Evolutionary conservation across 2,797 vertebrate species (phyloP).

Genomic region (Myotis planiceps): DNA sequence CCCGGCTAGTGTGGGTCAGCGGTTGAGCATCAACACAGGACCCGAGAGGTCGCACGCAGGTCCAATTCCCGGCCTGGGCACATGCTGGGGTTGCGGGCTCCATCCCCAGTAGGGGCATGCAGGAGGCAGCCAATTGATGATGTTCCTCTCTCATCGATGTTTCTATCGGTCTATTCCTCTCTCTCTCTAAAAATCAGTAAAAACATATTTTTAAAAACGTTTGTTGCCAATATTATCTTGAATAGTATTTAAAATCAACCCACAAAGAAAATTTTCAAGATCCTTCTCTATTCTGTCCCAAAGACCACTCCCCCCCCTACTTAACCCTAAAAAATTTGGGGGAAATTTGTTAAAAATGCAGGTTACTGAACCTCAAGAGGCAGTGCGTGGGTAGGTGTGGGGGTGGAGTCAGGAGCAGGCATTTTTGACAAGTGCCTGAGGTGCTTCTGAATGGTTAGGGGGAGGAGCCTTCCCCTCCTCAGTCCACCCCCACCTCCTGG

Average conservation of each 20-base stretch:
- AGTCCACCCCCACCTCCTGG: neutral
- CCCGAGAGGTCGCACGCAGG: no score
- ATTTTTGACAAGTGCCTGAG: neutral
- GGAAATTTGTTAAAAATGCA: neutral
- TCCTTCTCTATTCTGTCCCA: neutral
- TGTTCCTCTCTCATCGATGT: no score
- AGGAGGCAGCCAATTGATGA: no score
- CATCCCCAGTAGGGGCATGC: no score
- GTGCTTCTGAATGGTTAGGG: neutral
- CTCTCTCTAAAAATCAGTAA: no score
- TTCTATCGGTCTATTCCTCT: no score
- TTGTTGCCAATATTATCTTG: neutral
- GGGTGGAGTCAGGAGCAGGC: neutral
- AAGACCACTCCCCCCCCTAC: neutral
- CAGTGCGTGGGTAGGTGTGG: neutral
- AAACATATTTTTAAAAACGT: neutral
- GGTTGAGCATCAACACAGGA: no score
- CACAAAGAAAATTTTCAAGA: neutral
- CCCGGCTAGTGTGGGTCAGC: no score
- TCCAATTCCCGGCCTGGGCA: no score
- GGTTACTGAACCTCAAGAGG: neutral
- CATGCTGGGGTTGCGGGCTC: no score
- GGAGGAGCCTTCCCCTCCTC: neutral
- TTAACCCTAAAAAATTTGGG: neutral
- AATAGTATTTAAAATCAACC: conserved; percentile 1